Percentiles rank a stretch among this genome's conserved stretches.
Evolutionary conservation across 2,113 vertebrate genomes (phyloP).

Genomic region (Pandion haliaetus): DNA sequence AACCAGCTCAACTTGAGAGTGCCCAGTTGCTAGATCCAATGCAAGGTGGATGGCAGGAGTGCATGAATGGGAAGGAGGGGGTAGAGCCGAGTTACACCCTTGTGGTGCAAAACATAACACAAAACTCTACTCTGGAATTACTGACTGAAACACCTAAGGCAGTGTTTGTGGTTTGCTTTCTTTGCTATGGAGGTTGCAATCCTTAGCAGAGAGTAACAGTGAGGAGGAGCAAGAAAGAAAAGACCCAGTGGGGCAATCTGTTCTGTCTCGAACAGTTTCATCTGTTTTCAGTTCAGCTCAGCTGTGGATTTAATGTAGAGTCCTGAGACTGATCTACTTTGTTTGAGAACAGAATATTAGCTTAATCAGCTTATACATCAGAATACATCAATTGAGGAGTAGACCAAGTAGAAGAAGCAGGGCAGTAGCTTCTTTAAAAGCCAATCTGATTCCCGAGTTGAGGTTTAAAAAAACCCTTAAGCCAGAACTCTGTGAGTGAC

Average conservation of each 20-base stretch:
- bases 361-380: background rate
- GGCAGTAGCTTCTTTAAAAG: background rate
- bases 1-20: background rate
- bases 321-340: background rate
- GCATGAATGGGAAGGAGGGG: background rate
- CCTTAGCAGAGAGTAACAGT: background rate
- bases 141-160: background rate
- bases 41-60: background rate
- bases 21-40: background rate
- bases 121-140: background rate
- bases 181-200: background rate
- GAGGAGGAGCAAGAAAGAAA: background rate
- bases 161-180: background rate
- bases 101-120: background rate
- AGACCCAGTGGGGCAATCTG: background rate
- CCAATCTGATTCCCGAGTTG: background rate
- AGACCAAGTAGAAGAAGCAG: background rate
- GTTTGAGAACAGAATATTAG: background rate
- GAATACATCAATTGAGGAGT: background rate
- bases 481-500: background rate
- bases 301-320: background rate
- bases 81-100: background rate
- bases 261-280: accelerated
- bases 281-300: background rate
- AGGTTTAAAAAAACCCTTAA: background rate